Percentiles rank a stretch among this genome's conserved stretches.
phyloP scores from a whole-genome alignment of 2,888 invertebrate genomes.

The Sphaerophoria taeniata region DNA sequence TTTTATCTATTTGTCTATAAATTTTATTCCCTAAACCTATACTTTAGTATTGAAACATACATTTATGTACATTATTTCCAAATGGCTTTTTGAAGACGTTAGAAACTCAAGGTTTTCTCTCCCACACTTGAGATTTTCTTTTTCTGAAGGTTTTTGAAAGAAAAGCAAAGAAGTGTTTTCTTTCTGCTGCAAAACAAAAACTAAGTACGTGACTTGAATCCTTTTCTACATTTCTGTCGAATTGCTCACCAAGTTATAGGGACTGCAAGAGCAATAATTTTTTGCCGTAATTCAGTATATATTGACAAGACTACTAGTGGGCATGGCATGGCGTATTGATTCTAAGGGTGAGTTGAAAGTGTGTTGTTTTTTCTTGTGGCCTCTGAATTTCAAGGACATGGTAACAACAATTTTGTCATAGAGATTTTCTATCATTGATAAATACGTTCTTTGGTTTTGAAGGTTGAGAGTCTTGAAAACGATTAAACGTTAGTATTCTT shows the following conservation, averaged over 20 bases:
- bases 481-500: no score
- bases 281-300: not conserved
- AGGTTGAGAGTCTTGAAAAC: no score
- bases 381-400: no score
- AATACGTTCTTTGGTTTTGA: no score
- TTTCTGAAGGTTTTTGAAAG: not conserved
- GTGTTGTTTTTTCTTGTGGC: not conserved
- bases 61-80: conserved; percentile 22
- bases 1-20: conserved; percentile 28
- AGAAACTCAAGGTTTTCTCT: conserved; percentile 16
- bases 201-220: conserved; percentile 34
- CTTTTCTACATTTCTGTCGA: conserved; percentile 11
- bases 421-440: no score
- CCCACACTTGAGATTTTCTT: not conserved
- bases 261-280: conserved; percentile 3
- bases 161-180: not conserved
- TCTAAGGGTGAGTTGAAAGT: not conserved
- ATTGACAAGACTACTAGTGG: not conserved
- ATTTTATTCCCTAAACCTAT: conserved; percentile 32
- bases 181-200: conserved; percentile 2
- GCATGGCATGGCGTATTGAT: not conserved
- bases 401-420: no score
- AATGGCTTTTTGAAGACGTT: not conserved
- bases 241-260: conserved; percentile 8
- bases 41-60: conserved; percentile 10